phyloP scores from a whole-genome alignment of 2,113 vertebrate genomes.

The Oncorhynchus kisutch region DNA sequence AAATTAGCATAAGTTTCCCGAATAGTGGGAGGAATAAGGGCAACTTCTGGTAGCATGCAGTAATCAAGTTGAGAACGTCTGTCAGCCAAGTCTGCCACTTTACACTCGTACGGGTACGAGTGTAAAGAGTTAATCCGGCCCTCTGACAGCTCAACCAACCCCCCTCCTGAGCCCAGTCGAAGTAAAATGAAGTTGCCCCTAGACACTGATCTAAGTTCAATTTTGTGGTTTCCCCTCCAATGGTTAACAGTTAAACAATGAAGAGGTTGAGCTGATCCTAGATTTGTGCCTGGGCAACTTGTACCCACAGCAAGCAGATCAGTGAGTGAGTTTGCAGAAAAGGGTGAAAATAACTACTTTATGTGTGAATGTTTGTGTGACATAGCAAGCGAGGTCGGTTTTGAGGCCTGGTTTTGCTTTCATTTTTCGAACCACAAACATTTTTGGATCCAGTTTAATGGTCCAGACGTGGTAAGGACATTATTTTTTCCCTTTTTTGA shows the following conservation, averaged over 20 bases:
- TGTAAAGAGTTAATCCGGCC: background rate
- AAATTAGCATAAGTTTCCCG: too few relatives aligned
- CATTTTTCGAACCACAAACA: conserved; percentile 28
- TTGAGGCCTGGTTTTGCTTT: conserved; percentile 28
- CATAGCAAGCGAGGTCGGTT: conserved; percentile 13
- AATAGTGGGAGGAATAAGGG: too few relatives aligned
- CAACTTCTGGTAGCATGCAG: too few relatives aligned
- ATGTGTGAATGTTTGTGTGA: conserved; percentile 21
- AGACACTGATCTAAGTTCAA: background rate
- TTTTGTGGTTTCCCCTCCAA: background rate
- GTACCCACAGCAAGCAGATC: background rate
- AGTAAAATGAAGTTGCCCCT: background rate
- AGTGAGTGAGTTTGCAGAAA: background rate
- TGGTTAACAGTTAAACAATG: background rate
- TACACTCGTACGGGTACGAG: too few relatives aligned
- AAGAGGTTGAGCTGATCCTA: background rate
- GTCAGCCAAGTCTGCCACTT: too few relatives aligned
- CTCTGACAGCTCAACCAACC: background rate
- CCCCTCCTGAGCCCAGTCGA: background rate
- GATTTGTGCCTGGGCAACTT: background rate
- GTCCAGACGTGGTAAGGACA: conserved; percentile 8
- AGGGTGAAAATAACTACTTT: conserved; percentile 35
- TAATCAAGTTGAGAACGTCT: too few relatives aligned
- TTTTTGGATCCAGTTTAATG: conserved; percentile 18
- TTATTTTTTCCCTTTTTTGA: conserved; percentile 3